These are phyloP conservation scores for Ellobius talpinus DNA, from an alignment of 2,113 vertebrate genomes.

Conservation along the genomic window DNA sequence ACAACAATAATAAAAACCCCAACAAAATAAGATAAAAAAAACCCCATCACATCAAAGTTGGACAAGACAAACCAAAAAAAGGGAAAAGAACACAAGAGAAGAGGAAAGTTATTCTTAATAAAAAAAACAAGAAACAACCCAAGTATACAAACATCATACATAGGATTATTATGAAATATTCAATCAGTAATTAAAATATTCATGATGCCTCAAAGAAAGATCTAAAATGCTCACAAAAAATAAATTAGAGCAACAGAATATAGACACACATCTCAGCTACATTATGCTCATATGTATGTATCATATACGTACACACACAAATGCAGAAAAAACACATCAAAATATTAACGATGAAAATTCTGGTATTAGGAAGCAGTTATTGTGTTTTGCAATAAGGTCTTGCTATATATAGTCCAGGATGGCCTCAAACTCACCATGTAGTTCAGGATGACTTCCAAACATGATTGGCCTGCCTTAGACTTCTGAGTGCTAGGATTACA, in stretches of 20 bases:
- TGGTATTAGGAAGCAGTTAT: background rate
- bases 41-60: background rate
- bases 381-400: background rate
- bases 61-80: background rate
- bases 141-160: background rate
- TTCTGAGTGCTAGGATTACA: background rate
- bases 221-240: constrained; percentile 5
- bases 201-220: background rate
- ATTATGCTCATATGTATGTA: background rate
- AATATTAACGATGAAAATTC: background rate
- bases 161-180: background rate
- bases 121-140: background rate
- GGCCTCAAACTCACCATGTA: background rate
- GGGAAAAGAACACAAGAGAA: background rate
- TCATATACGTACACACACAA: background rate
- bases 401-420: background rate
- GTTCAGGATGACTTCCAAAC: background rate
- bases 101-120: constrained; percentile 4
- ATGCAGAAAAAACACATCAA: constrained; percentile 3
- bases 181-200: constrained; percentile 43
- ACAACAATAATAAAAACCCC: background rate
- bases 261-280: background rate
- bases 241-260: background rate
- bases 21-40: background rate
- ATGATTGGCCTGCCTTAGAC: background rate